Percentiles rank a stretch among this genome's conserved stretches.
Evolutionary conservation across 2,888 invertebrate genomes (phyloP).

Genomic region (Cosmopolites sordidus): DNA sequence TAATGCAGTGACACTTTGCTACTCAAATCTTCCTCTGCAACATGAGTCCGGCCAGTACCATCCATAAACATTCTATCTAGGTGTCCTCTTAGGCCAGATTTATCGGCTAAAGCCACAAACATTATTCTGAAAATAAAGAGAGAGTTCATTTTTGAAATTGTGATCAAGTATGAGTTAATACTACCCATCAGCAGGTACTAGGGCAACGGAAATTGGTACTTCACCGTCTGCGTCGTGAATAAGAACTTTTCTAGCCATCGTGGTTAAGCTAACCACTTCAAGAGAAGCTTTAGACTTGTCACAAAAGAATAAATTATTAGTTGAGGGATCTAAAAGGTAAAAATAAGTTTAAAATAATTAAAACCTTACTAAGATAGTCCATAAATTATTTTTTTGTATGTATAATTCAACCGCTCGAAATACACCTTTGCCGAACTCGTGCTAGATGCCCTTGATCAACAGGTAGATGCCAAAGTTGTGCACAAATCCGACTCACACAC

Average conservation of each 20-base stretch:
- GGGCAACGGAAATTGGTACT: constrained; percentile 63
- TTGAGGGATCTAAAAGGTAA: constrained; percentile 57
- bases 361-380: too few species aligned
- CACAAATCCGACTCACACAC: too few species aligned
- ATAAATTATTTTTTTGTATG: too few species aligned
- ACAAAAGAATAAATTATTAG: constrained; percentile 70
- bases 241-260: constrained; percentile 56
- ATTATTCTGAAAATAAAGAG: constrained; percentile 53
- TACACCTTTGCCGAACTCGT: too few species aligned
- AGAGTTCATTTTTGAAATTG: not conserved
- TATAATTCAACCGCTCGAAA: too few species aligned
- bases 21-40: constrained; percentile 45
- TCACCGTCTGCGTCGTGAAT: constrained; percentile 57
- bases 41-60: constrained; percentile 53
- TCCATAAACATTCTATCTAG: constrained; percentile 68
- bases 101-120: constrained; percentile 53
- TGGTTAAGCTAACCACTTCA: constrained; percentile 61
- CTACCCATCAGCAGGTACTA: constrained; percentile 65
- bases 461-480: too few species aligned
- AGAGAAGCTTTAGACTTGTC: constrained; percentile 61
- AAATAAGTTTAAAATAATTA: too few species aligned
- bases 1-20: constrained; percentile 58
- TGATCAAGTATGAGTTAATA: constrained; percentile 14
- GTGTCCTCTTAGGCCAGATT: constrained; percentile 41
- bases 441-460: too few species aligned